Evolutionary conservation across 2,113 vertebrate species (phyloP), one percentile per base, ranked within the genome.

Genomic region (Mungos mungo): DNA sequence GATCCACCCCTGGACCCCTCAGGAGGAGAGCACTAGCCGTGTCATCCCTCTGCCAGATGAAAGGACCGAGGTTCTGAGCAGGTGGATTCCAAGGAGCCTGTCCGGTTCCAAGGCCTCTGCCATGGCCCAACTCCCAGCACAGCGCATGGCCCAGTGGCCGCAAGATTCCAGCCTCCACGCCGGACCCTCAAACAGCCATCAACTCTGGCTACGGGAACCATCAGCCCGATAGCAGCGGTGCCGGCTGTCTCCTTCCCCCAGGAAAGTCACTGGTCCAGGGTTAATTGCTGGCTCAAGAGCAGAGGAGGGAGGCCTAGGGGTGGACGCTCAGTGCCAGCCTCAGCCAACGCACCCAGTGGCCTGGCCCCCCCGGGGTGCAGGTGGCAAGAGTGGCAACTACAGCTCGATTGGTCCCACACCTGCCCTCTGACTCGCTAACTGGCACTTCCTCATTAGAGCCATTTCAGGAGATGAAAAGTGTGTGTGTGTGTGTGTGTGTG

Each of bases 321-420:
- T 21, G 33, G 84, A 66, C 38, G 29, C 19, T 18, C 13, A 1
- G 69, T 4, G 84, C 68, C 47, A 25, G 33, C 74, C 95, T 31
- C 91, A 12, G 83, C 86, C 88, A 19, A 15, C 0, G 1, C 2
- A 80, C 23, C 1, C 10, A 18, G 38, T 5, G 10, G 11, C 10
- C 2, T 7, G 7, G 38, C 85, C 35, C 27, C 38, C 14, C 23
- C 0, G 45, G 0, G 0, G 13, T 0, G 0, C 57, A 1, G 86
- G 18, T 0, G 13, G 81, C 1, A 5, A 3, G 1, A 29, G n/a
- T 27, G 0, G 38, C 79, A 33, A 45, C 7, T 0, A 16, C 31
- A 1, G 9, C 27, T 88, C 33, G 94, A 91, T 45, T 60, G 57
- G 91, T 23, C 54, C 85, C 95, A 3, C 74, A 19, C 31, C 90